These are phyloP conservation scores for Phlogophora meticulosa DNA, from an alignment of 2,888 invertebrate species.

Conservation along the genomic window DNA sequence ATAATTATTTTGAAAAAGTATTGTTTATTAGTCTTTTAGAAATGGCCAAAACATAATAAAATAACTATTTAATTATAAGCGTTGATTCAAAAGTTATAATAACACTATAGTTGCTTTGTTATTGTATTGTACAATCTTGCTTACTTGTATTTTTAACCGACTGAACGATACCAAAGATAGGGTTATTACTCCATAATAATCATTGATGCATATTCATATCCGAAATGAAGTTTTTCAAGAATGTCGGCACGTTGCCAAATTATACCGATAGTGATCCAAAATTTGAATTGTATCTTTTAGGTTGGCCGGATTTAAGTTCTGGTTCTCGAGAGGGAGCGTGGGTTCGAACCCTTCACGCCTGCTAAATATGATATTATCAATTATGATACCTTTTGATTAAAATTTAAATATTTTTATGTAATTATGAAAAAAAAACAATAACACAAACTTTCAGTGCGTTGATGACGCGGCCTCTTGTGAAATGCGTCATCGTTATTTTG, in stretches of 20 bases:
- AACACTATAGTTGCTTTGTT: not conserved
- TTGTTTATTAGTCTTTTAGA: not conserved
- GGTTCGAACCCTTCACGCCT: conserved; percentile 93
- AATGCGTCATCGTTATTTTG: too few relatives aligned
- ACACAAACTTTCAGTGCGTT: too few relatives aligned
- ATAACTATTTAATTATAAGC: too few relatives aligned
- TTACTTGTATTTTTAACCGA: not conserved
- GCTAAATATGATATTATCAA: not conserved
- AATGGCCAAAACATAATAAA: too few relatives aligned
- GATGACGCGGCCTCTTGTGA: too few relatives aligned
- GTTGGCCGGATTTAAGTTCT: conserved; percentile 96
- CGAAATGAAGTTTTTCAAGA: not conserved
- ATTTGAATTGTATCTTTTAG: conserved; percentile 84
- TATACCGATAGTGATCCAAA: not conserved
- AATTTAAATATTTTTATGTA: too few relatives aligned
- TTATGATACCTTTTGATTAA: too few relatives aligned
- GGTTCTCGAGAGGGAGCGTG: conserved; percentile 95
- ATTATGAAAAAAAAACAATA: too few relatives aligned
- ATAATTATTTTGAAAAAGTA: not conserved
- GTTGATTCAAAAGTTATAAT: not conserved
- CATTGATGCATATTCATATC: not conserved
- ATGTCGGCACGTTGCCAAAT: conserved; percentile 56
- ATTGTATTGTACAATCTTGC: not conserved
- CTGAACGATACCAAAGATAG: too few relatives aligned
- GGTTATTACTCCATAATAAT: not conserved